Percentiles rank a stretch among this genome's conserved stretches.
phyloP scores from a whole-genome alignment of 2,888 invertebrate genomes.

The Strigamia maritima region DNA sequence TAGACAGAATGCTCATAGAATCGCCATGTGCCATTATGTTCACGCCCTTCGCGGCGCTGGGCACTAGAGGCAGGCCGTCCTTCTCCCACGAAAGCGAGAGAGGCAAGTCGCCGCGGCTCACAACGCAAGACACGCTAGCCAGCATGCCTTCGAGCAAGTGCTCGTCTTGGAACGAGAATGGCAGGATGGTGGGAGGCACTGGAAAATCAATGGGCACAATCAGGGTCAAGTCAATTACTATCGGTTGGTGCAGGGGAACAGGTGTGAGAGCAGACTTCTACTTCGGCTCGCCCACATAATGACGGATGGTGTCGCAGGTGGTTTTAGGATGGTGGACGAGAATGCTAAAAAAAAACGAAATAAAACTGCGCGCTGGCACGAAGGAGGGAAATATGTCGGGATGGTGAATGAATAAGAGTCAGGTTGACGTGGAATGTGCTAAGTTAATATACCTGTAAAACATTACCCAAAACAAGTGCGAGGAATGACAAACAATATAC shows the following conservation, averaged over 20 bases:
- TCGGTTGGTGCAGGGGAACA: slow-evolving; percentile 31
- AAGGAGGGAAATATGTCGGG: background rate
- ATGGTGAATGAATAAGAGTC: slow-evolving; percentile 22
- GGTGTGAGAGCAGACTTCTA: slow-evolving; percentile 33
- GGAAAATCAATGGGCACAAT: slow-evolving; percentile 44
- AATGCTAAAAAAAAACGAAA: slow-evolving; percentile 7
- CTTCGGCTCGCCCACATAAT: slow-evolving; percentile 34
- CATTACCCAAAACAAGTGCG: slow-evolving; percentile 31
- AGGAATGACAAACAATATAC: slow-evolving; percentile 8
- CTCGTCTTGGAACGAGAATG: slow-evolving; percentile 55
- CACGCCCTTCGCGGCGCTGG: slow-evolving; percentile 40
- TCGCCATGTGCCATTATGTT: slow-evolving; percentile 41
- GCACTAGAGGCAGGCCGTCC: slow-evolving; percentile 59
- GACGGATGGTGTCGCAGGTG: slow-evolving; percentile 34
- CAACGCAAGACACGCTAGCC: slow-evolving; percentile 45
- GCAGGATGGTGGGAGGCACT: slow-evolving; percentile 68
- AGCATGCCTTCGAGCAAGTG: slow-evolving; percentile 44
- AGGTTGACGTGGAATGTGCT: slow-evolving; percentile 15
- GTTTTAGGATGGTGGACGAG: slow-evolving; percentile 35
- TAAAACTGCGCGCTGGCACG: background rate
- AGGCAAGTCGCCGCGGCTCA: slow-evolving; percentile 50
- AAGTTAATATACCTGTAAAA: slow-evolving; percentile 12
- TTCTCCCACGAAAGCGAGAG: slow-evolving; percentile 66
- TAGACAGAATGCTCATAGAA: slow-evolving; percentile 59
- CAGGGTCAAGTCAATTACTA: slow-evolving; percentile 36